Evolutionary conservation across 2,797 vertebrate genomes (phyloP), one percentile per base, ranked within the genome.

Genomic region (Helicolenus hilgendorfi): DNA sequence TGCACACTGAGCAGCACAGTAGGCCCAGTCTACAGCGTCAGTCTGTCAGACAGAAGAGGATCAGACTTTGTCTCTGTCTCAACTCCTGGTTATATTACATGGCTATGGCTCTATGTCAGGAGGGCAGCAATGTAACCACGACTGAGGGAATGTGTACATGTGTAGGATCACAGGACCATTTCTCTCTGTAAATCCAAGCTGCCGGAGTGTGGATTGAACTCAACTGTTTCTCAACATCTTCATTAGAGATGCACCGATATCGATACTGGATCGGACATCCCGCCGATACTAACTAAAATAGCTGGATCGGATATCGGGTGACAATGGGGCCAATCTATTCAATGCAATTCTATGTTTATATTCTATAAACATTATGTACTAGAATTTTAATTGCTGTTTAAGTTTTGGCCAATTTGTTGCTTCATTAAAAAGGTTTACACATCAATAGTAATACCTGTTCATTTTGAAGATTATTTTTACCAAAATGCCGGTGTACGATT

Each of bases 31-130:
- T 38, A 13, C 67, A 73, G 56, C n/a, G 1, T 38, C 71, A 83
- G 72, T 33, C 85, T 27, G 49, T 33, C 68, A 76, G 60, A 31
- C 41, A 63, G 33, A 74, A 24, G 22, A 63, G 41, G 58, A 31
- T 22, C 87, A 7, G 59, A 26, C 60, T 59, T 86, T 63, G 88
- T 90, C 89, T 89, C 60, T 79, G 72, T 85, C 85, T 89, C 24
- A 35, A 76, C 88, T 91, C 79, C 86, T 91, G 91, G 55, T 92
- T 87, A 75, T 82, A 8, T 91, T 49, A 88, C 90, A 88, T 78
- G 53, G 41, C 77, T 41, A 9, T 91, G 91, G 91, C 72, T 86
- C 62, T 5, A 2, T 45, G 84, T 91, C 90, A 92, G 68, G 38
- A 68, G 60, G 81, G 79, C 89, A 77, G 83, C 49, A 85, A 74